These are phyloP conservation scores for Uropetala carovei DNA, from an alignment of 2,888 invertebrate genomes.

Conservation along the genomic window DNA sequence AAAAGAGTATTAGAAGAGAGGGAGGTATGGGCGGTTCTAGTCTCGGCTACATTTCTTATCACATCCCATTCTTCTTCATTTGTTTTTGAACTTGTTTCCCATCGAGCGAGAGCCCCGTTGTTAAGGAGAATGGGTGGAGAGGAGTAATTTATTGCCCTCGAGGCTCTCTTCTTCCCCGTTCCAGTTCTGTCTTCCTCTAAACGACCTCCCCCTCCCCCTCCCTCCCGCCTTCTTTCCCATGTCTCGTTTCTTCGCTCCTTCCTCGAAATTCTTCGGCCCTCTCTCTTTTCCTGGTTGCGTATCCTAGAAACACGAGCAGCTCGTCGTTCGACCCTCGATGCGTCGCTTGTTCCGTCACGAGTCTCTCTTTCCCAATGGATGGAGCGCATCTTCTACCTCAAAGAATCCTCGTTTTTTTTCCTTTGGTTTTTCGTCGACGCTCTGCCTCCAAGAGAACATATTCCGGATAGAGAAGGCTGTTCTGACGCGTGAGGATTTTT, in stretches of 20 bases:
- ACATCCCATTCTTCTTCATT: conserved; percentile 47
- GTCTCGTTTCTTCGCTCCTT: neutral
- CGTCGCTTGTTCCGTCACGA: too few species aligned
- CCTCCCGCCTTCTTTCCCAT: neutral
- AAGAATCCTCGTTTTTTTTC: too few species aligned
- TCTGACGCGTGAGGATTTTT: too few species aligned
- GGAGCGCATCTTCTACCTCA: too few species aligned
- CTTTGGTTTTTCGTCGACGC: too few species aligned
- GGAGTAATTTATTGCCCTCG: conserved; percentile 52
- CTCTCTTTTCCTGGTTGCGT: too few species aligned
- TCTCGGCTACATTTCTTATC: conserved; percentile 15
- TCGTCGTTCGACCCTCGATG: too few species aligned
- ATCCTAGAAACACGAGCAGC: too few species aligned
- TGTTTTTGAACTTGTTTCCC: conserved; percentile 49
- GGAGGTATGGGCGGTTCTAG: neutral
- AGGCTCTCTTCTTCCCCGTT: neutral
- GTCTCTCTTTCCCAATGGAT: too few species aligned
- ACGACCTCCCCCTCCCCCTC: neutral
- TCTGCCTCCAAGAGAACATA: too few species aligned
- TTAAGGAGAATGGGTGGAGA: conserved; percentile 5
- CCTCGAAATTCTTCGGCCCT: neutral
- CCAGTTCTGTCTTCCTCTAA: neutral
- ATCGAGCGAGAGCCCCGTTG: conserved; percentile 40
- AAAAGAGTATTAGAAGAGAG: neutral
- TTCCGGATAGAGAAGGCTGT: too few species aligned